Percentiles rank a stretch among this genome's conserved stretches.
phyloP scores from a whole-genome alignment of 2,888 invertebrate species.

The Tinea trinotella region DNA sequence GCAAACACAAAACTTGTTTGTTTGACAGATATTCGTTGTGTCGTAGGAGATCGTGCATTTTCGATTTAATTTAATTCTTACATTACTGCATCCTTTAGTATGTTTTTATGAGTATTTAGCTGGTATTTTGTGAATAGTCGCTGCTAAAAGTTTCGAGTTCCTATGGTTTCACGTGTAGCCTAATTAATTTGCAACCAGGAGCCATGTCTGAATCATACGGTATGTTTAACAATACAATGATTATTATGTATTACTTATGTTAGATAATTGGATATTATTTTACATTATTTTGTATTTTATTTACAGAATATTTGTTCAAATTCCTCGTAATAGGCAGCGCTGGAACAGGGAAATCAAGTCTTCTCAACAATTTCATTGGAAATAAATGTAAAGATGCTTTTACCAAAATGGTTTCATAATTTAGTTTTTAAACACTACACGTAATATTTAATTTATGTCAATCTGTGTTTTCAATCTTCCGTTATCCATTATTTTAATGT shows the following conservation, averaged over 20 bases:
- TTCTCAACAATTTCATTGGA: conserved; percentile 88
- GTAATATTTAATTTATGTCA: neutral
- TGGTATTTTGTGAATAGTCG: too few relatives aligned
- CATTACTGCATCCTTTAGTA: too few relatives aligned
- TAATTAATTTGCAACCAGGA: neutral
- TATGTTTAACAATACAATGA: neutral
- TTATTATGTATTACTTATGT: neutral
- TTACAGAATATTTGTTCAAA: conserved; percentile 87
- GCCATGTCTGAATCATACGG: conserved; percentile 19
- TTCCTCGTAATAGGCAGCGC: conserved; percentile 89
- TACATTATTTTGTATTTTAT: conserved; percentile 20
- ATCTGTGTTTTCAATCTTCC: too few relatives aligned
- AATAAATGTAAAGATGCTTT: conserved; percentile 90
- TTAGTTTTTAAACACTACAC: too few relatives aligned
- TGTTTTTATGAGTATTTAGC: too few relatives aligned
- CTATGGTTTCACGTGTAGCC: neutral
- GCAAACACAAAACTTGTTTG: too few relatives aligned
- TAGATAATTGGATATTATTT: conserved; percentile 2
- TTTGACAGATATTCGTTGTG: too few relatives aligned
- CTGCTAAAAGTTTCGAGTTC: too few relatives aligned
- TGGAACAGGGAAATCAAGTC: conserved; percentile 86
- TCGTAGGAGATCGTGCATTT: too few relatives aligned
- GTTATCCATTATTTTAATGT: too few relatives aligned
- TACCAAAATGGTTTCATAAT: too few relatives aligned
- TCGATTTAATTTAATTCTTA: too few relatives aligned